A percentile compares a stretch with the other conserved stretches of the same genome.
Evolutionary conservation across 2,888 invertebrate genomes (phyloP).

Genomic region (Parthenolecanium corni): DNA sequence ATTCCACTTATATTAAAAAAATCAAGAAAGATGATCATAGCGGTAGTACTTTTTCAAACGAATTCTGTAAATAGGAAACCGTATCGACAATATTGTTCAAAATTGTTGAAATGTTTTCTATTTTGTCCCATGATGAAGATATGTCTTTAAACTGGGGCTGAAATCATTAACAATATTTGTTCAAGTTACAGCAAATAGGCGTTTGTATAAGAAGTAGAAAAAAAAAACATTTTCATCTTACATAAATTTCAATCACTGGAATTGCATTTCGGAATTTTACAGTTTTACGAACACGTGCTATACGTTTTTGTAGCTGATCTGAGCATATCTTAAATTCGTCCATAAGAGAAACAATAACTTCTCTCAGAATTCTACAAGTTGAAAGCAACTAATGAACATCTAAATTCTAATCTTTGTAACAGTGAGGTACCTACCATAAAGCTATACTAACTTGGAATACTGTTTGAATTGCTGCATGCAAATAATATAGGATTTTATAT

Average conservation of each 20-base stretch:
- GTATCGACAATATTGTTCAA: not conserved
- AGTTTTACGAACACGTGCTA: constrained; percentile 12
- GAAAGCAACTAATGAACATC: too few relatives aligned
- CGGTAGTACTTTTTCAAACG: constrained; percentile 11
- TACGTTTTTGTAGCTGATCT: not conserved
- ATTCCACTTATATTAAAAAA: too few relatives aligned
- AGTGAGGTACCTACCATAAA: too few relatives aligned
- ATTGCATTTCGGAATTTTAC: constrained; percentile 12
- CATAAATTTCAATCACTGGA: constrained; percentile 17
- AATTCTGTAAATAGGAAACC: not conserved
- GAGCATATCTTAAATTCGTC: constrained; percentile 9
- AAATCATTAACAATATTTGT: not conserved
- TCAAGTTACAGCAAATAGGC: too few relatives aligned
- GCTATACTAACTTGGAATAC: constrained; percentile 4
- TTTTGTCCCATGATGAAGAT: constrained; percentile 3
- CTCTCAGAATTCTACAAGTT: not conserved
- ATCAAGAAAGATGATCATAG: too few relatives aligned
- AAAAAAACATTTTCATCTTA: not conserved
- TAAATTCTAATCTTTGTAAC: too few relatives aligned
- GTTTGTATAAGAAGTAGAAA: not conserved
- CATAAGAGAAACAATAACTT: not conserved
- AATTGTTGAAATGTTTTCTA: not conserved
- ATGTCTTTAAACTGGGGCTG: constrained; percentile 19
- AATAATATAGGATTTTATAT: constrained; percentile 6
- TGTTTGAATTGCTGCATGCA: not conserved